Base-by-base conservation (phyloP, 37 sponge, comb jelly and placozoan species). In the Geodia barretti region DNA sequence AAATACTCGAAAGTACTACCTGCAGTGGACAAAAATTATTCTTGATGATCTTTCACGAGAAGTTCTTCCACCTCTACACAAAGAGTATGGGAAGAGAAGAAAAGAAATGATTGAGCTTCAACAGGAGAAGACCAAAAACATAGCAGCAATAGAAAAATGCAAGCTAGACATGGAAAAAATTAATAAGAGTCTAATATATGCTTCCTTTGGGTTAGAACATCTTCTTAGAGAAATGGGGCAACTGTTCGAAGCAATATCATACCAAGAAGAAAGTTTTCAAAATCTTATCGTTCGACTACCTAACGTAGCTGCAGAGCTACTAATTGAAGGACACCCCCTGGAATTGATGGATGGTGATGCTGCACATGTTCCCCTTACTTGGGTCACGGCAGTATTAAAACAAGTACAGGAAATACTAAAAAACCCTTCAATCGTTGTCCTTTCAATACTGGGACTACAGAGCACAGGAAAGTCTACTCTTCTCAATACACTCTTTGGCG, bases 401-500 rank as follows among this genome's bases (percentile, higher is more conserved):
- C 24, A 76, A 54, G 25, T 76, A 28, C 24, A 66, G 43, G 25
- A 75, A 25, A 38, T 33, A 3, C 68, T 66, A 7, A 38, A 67
- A 1, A 66, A 84, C 39, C 41, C 71, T 3, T 28, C n/a, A 37
- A 5, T 71, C 5, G 23, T 54, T 43, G 39, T 70, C 2, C 21
- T 84, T 24, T 84, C 77, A 42, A 64, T 84, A 1, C 47, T 84
- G 59, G 77, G 77, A 39, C 42, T 76, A 19, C 84, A 84, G 60
- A 81, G 82, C 38, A 81, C 72, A 23, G 82, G 84, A 11, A 84
- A 84, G 29, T 84, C 84, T 2, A 84, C 84, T 2, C 62, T 84
- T 8, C 41, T 84, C n/a, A 84, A 84, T 47, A 76, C 84, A 1
- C 67, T 47, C 38, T 83, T 83, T 83, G 83, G 83, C 24, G 40